Conservation (phyloP, 2,888 invertebrate genomes). For the Leucozona laternaria region DNA sequence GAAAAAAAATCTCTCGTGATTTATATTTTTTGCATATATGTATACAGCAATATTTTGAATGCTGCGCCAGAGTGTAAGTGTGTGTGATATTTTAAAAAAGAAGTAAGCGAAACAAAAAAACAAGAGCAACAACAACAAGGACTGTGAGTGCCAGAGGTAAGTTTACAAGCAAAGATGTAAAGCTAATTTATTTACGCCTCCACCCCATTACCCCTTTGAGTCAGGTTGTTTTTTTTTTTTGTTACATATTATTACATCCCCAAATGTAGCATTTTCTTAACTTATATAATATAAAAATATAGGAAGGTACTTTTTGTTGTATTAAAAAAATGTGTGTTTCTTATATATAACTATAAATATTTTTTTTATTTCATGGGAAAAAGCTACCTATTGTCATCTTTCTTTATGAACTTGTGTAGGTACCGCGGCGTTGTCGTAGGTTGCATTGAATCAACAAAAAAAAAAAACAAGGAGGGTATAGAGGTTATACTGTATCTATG, state of each 20-base stretch:
- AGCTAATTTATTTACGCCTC: conserved; percentile 58
- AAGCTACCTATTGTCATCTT: conserved; percentile 70
- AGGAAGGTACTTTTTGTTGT: conserved; percentile 27
- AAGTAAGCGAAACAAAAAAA: conserved; percentile 31
- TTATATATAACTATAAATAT: neutral
- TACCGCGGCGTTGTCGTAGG: conserved; percentile 43
- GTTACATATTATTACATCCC: conserved; percentile 15
- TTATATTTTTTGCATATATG: conserved; percentile 51
- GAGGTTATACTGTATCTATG: conserved; percentile 23
- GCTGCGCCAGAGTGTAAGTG: conserved; percentile 69
- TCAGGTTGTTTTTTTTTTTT: neutral
- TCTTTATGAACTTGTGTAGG: conserved; percentile 52
- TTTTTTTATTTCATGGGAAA: conserved; percentile 43
- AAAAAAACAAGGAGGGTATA: neutral
- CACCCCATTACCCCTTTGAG: conserved; percentile 29
- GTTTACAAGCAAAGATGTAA: conserved; percentile 58
- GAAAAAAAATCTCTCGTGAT: conserved; percentile 47
- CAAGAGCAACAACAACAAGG: conserved; percentile 47
- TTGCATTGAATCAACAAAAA: conserved; percentile 39
- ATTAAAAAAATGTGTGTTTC: conserved; percentile 20
- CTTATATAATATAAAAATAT: conserved; percentile 63
- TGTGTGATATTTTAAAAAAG: conserved; percentile 67
- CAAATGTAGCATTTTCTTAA: conserved; percentile 56
- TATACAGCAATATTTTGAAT: conserved; percentile 68
- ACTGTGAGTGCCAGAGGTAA: conserved; percentile 69